Evolutionary conservation across 2,797 vertebrate species (phyloP).

Genomic region (Carduelis carduelis): DNA sequence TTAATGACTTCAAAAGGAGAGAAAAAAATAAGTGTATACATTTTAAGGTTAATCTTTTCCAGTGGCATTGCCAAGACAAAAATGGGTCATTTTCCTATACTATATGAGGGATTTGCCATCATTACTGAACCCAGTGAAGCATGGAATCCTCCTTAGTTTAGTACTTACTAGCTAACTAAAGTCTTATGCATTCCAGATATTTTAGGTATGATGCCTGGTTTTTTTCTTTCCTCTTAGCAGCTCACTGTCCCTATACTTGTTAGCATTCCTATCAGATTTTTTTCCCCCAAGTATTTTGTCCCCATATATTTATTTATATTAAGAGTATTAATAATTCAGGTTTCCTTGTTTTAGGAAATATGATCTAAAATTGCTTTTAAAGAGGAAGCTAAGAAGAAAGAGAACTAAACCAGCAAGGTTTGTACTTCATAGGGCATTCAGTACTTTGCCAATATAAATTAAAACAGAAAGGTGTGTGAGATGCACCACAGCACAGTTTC

Average conservation of each 20-base stretch:
- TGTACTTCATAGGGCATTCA: background rate
- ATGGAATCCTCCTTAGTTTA: background rate
- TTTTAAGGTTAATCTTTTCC: conserved; percentile 3
- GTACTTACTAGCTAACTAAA: background rate
- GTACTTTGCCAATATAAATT: background rate
- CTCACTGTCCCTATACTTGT: background rate
- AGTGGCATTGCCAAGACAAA: background rate
- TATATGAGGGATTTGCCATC: background rate
- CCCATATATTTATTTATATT: background rate
- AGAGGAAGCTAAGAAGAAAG: background rate
- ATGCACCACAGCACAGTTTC: background rate
- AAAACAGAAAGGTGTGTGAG: background rate
- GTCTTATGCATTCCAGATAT: background rate
- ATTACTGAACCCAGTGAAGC: background rate
- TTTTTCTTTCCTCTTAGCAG: background rate
- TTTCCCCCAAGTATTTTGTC: background rate
- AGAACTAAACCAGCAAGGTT: background rate
- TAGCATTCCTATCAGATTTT: background rate
- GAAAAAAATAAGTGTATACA: background rate
- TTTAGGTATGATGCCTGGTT: background rate
- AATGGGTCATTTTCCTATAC: background rate
- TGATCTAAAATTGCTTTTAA: background rate
- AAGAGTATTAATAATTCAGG: background rate
- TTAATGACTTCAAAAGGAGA: background rate
- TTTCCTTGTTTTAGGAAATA: background rate